Conservation (phyloP, 2,888 invertebrate genomes). For the Agriopis leucophaearia region DNA sequence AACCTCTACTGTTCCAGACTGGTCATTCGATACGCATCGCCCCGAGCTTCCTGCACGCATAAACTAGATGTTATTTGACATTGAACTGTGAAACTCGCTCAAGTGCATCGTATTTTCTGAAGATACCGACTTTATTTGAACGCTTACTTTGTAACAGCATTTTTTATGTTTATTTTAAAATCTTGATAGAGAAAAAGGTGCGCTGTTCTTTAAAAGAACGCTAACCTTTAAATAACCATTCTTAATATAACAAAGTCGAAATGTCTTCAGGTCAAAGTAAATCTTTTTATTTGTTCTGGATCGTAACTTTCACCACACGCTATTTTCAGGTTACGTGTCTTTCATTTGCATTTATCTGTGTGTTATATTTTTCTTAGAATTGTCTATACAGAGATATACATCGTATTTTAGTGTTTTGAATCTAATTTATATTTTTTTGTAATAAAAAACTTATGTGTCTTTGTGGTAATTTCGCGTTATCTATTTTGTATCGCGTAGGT, state of each 20-base stretch:
- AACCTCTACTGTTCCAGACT: constrained; percentile 20
- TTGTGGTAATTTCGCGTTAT: constrained; percentile 1
- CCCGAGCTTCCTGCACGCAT: constrained; percentile 58
- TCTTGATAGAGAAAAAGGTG: neutral
- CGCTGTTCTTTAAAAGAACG: too few species aligned
- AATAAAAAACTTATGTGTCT: neutral
- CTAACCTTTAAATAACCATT: neutral
- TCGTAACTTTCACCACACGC: constrained; percentile 5
- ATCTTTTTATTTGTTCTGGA: neutral
- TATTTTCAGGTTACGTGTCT: constrained; percentile 11
- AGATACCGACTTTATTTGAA: constrained; percentile 31
- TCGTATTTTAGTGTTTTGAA: constrained; percentile 11
- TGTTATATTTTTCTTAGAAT: constrained; percentile 1
- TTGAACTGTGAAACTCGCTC: constrained; percentile 41
- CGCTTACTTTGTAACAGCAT: constrained; percentile 18
- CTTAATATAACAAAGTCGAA: neutral
- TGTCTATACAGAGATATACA: constrained; percentile 9
- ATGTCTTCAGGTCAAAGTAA: neutral
- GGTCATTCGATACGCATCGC: constrained; percentile 69
- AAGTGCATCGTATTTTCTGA: constrained; percentile 32
- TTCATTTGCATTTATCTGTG: constrained; percentile 6
- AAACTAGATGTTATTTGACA: constrained; percentile 49
- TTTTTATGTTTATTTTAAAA: constrained; percentile 24
- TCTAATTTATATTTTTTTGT: constrained; percentile 13
- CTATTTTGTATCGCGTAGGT: constrained; percentile 15